A percentile compares a stretch with the other conserved stretches of the same genome.
These are phyloP conservation scores for Oreocharis arfaki DNA, from an alignment of 2,113 vertebrate species.

Conservation along the genomic window DNA sequence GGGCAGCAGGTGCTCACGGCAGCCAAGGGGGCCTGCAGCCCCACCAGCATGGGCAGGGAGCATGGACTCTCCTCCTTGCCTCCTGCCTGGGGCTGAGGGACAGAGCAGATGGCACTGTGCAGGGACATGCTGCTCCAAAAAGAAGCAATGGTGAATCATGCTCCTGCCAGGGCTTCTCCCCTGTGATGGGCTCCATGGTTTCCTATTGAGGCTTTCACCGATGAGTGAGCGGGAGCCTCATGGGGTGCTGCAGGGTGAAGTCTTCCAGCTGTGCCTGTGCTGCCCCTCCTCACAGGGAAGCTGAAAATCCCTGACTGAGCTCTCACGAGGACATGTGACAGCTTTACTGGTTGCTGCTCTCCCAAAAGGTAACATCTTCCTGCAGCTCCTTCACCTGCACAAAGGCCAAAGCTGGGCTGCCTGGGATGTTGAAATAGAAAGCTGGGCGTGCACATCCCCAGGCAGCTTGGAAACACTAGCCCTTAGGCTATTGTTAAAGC, in stretches of 20 bases:
- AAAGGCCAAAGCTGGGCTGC: neutral
- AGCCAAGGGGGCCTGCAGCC: neutral
- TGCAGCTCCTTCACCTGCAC: neutral
- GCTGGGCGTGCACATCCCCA: rapidly evolving
- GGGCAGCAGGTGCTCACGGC: rapidly evolving
- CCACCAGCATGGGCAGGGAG: neutral
- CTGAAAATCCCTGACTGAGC: neutral
- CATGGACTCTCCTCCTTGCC: neutral
- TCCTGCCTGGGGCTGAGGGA: neutral
- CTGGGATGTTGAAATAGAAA: neutral
- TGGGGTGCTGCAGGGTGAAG: neutral
- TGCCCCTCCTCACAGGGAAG: neutral
- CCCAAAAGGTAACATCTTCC: rapidly evolving
- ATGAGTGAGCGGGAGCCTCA: rapidly evolving
- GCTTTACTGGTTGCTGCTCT: neutral
- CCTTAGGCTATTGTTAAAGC: constrained; percentile 11
- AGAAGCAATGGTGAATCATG: neutral
- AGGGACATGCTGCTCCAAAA: neutral
- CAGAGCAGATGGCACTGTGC: constrained; percentile 16
- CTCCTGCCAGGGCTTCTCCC: constrained; percentile 2
- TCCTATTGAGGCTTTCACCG: neutral
- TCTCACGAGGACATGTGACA: rapidly evolving
- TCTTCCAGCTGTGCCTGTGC: neutral
- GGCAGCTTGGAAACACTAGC: neutral
- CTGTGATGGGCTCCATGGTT: neutral